Evolutionary conservation across 2,888 invertebrate species (phyloP), one percentile per base, ranked within the genome.

Genomic region (Plebejus argus): DNA sequence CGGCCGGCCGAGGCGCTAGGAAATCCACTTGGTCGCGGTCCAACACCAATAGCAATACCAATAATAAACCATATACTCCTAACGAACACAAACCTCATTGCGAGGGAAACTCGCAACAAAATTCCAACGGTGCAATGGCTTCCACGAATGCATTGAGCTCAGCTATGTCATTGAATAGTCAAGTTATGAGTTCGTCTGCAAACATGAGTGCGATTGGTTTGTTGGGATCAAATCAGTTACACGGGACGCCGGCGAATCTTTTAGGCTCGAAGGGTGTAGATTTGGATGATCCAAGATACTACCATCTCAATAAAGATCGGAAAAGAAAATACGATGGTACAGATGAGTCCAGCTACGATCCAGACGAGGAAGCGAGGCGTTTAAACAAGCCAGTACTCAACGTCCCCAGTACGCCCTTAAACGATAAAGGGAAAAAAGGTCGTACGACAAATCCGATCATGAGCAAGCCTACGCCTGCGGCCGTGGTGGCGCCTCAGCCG

Each of bases 261-360:
- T 90, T 89, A 82, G 86, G 83, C 83, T 87, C 91, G 79, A 93
- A 94, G 82, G 89, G 89, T 77, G 94, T 94, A 56, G 95, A 95
- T 77, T 91, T 96, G 85, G 96, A 97, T 82, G 97, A 97, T 89
- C 96, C 96, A 18, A 93, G 96, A 77, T 97, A 96, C 86, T 97
- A 96, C 88, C 96, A 96, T 72, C 88, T 96, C 82, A 96, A 96
- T 78, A 97, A 97, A 86, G 96, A 96, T 84, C 90, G 96, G 79
- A 96, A 96, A 88, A 95, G 95, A 83, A 95, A 95, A 84, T 96
- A 96, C 82, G 96, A 96, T 82, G 95, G 95, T 85, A 95, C 95
- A 33, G 96, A 96, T 79, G 96, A 96, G 83, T 94, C 95, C 82
- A 95, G 95, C 18, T 95, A 95, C 84, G 96, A 96, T 78, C 96